Conservation (phyloP, 2,888 invertebrate species). For the Agrotis ipsilon region DNA sequence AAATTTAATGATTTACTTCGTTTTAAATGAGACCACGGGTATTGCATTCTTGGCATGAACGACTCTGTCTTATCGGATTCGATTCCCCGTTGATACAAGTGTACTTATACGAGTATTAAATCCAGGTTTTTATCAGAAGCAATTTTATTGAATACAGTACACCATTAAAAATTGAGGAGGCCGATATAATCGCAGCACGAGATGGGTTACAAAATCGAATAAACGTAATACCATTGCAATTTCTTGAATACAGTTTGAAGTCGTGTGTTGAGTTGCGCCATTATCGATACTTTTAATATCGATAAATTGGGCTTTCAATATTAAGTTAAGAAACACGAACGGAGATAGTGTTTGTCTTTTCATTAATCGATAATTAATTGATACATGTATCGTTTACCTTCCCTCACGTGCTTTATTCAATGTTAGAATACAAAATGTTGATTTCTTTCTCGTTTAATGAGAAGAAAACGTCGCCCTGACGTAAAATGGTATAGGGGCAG, state of each 20-base stretch:
- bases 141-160: background rate
- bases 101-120: background rate
- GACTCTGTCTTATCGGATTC: background rate
- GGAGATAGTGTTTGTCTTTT: background rate
- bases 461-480: too few species aligned
- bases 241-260: conserved; percentile 66
- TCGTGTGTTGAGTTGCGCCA: conserved; percentile 39
- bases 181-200: conserved; percentile 7
- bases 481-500: too few species aligned
- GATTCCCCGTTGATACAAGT: background rate
- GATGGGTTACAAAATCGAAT: conserved; percentile 45
- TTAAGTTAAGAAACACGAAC: too few species aligned
- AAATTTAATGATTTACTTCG: background rate
- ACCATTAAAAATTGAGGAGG: background rate
- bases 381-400: background rate
- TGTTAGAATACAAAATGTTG: background rate
- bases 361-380: background rate
- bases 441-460: too few species aligned
- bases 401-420: background rate
- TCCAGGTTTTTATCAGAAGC: background rate
- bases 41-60: background rate
- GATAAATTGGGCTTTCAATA: background rate
- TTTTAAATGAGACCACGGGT: background rate
- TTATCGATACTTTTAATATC: conserved; percentile 17
- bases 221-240: conserved; percentile 70